These are phyloP conservation scores for Sporophila hypoxantha DNA, from an alignment of 2,113 vertebrate genomes.

Conservation along the genomic window DNA sequence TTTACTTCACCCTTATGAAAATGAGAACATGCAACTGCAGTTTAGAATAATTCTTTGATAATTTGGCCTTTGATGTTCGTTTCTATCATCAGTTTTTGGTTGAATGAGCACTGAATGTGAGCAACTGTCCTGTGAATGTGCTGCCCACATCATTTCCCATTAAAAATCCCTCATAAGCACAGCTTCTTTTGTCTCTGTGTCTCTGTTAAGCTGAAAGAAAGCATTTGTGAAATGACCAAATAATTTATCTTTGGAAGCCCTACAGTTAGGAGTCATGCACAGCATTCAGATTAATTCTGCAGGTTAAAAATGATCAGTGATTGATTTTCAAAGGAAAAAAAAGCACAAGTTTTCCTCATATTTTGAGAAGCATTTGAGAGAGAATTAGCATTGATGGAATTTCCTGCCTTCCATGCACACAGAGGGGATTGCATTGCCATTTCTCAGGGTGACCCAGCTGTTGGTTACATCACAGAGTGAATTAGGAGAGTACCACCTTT, in stretches of 20 bases:
- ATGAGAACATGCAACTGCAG: neutral
- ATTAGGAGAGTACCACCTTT: accelerated
- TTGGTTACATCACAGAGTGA: too few relatives aligned
- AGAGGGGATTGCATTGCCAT: neutral
- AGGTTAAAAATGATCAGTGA: neutral
- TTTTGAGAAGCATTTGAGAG: neutral
- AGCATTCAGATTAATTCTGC: neutral
- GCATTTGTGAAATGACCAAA: neutral
- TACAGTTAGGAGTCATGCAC: neutral
- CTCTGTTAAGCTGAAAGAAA: neutral
- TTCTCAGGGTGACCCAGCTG: neutral
- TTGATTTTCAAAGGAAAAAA: neutral
- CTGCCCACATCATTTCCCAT: neutral
- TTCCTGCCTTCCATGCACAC: neutral
- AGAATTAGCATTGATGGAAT: neutral
- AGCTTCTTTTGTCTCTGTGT: neutral
- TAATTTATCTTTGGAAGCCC: neutral
- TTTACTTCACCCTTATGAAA: neutral
- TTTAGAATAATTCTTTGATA: neutral
- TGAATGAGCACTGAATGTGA: neutral
- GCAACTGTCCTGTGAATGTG: neutral
- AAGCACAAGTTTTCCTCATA: neutral
- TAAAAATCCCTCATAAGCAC: neutral
- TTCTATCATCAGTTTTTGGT: neutral
- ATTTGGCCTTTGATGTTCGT: neutral